A percentile compares a stretch with the other conserved stretches of the same genome.
Conservation (phyloP, 2,888 invertebrate genomes). For the Frankliniella intonsa region DNA sequence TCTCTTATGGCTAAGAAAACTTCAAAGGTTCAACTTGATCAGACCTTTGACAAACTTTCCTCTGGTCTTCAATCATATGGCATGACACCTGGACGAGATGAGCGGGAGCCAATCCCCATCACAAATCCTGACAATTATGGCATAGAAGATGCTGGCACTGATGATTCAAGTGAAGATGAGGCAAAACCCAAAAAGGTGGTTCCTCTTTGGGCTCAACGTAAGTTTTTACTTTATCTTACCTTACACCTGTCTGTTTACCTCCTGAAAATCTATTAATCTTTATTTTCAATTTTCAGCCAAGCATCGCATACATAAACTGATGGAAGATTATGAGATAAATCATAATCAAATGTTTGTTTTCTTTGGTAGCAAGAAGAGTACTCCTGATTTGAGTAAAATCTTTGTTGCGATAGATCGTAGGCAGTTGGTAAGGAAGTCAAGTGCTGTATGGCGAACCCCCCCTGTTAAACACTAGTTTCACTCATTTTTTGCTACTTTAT, state of each 20-base stretch:
- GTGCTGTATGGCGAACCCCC: neutral
- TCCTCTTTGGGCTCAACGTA: constrained; percentile 32
- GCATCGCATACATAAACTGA: neutral
- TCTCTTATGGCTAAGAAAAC: neutral
- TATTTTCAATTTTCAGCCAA: neutral
- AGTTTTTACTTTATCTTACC: constrained; percentile 3
- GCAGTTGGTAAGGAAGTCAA: neutral
- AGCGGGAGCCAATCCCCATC: neutral
- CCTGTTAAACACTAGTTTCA: neutral
- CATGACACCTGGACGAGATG: neutral
- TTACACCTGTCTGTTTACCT: neutral
- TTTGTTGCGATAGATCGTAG: neutral
- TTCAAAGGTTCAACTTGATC: neutral
- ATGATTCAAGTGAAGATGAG: constrained; percentile 35
- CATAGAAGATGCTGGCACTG: constrained; percentile 32
- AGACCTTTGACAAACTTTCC: neutral
- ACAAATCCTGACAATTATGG: constrained; percentile 32
- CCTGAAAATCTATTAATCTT: neutral
- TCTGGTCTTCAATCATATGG: neutral
- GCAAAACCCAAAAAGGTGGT: constrained; percentile 32
- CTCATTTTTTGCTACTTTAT: too few species aligned
- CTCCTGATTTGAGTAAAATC: neutral
- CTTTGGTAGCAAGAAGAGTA: constrained; percentile 10
- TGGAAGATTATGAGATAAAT: neutral
- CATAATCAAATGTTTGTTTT: neutral